Percentiles rank a stretch among this genome's conserved stretches.
phyloP scores from a whole-genome alignment of 2,797 vertebrate species.

The Holocentrus rufus region DNA sequence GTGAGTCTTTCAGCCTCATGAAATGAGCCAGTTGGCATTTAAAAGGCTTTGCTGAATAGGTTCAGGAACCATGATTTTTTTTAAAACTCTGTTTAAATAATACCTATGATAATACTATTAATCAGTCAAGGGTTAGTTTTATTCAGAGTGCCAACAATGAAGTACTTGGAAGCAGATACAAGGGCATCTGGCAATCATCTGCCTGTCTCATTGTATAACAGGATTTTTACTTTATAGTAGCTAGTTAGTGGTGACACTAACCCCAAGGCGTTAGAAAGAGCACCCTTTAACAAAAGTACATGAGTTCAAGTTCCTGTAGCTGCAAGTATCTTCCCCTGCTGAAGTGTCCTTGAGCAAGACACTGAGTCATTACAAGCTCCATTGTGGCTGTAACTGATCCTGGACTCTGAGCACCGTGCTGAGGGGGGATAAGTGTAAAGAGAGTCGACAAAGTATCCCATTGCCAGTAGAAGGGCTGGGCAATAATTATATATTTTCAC shows the following conservation, averaged over 20 bases:
- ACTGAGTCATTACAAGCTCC: background rate
- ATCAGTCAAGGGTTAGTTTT: background rate
- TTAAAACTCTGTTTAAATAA: background rate
- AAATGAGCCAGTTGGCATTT: constrained; percentile 4
- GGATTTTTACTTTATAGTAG: background rate
- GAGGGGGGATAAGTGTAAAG: background rate
- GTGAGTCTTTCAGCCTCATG: constrained; percentile 77
- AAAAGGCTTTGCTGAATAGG: constrained; percentile 6
- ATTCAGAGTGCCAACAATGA: background rate
- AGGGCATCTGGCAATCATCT: background rate
- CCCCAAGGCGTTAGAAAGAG: background rate
- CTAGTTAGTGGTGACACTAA: background rate
- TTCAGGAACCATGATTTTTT: background rate
- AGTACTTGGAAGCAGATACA: background rate
- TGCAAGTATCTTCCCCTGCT: background rate
- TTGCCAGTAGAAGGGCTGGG: no score
- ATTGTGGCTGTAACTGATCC: background rate
- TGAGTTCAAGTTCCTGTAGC: constrained; percentile 11
- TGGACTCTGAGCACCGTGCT: background rate
- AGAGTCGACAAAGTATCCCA: background rate
- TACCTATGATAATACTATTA: no score
- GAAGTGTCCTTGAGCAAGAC: background rate
- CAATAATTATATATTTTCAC: no score
- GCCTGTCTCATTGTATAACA: background rate
- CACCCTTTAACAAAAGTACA: background rate